phyloP scores from a whole-genome alignment of 1,140 invertebrate genomes.

The Oscheius sp. region DNA sequence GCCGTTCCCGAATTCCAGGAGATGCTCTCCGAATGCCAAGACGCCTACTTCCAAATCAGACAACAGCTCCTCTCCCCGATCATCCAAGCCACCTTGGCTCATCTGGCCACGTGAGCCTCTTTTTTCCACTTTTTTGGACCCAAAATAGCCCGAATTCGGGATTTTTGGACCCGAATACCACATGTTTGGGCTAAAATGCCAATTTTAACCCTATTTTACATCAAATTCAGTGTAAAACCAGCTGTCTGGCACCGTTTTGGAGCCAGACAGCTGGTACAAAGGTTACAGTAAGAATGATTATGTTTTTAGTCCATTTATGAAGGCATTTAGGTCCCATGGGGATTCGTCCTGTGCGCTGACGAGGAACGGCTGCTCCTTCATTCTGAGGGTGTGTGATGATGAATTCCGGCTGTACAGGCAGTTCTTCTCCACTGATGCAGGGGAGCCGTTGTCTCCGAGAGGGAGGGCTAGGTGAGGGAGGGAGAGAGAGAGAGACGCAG shows the following conservation, averaged over 20 bases:
- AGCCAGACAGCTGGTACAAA: no score
- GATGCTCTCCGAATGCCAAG: slow-evolving; percentile 41
- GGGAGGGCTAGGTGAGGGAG: no score
- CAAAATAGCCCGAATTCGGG: no score
- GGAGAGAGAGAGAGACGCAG: no score
- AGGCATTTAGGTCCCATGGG: slow-evolving; percentile 41
- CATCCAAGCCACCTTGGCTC: slow-evolving; percentile 48
- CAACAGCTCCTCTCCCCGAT: slow-evolving; percentile 52
- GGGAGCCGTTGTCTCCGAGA: neutral
- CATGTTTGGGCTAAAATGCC: no score
- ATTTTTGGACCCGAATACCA: no score
- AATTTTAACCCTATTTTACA: no score
- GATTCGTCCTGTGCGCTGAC: slow-evolving; percentile 56
- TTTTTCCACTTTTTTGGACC: neutral
- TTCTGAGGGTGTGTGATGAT: slow-evolving; percentile 57
- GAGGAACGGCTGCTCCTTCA: slow-evolving; percentile 53
- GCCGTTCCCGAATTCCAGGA: slow-evolving; percentile 36
- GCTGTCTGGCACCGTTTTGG: no score
- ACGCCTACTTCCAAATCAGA: slow-evolving; percentile 46
- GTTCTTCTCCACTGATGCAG: slow-evolving; percentile 44
- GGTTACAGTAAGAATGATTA: no score
- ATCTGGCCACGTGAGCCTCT: slow-evolving; percentile 29
- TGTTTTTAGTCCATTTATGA: no score
- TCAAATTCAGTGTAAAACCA: no score
- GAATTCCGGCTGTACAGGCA: slow-evolving; percentile 59